Evolutionary conservation across 2,113 vertebrate genomes (phyloP), one percentile per base, ranked within the genome.

Genomic region (human): DNA sequence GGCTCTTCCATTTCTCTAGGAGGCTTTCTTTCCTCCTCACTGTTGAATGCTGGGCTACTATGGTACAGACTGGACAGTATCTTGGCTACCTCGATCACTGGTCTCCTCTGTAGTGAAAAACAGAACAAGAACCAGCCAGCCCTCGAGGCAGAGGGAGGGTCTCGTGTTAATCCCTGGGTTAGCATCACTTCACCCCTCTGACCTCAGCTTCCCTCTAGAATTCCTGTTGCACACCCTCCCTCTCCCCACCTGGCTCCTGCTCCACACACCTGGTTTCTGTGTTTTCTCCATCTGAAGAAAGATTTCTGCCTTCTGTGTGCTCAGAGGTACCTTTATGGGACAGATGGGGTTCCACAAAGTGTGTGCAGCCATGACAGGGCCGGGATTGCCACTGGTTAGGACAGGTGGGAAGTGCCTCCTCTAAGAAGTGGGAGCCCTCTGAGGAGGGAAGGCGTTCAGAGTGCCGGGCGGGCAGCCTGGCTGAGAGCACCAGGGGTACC

Each of bases 21-120:
- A 70, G 38, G 5, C 4, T 11, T n/a, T 48, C 50, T 70, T 6
- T 23, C 16, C 10, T 32, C 57, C 6, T 20, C 30, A 3, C 17
- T 10, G 2, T 35, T 9, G 64, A 40, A 2, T 66, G 16, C 25
- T 25, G 73, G 45, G 13, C 35, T 86, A 0, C 22, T 20, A 1
- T 0, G 18, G 10, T 61, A 17, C 20, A 23, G 14, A 7, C 13
- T 3, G 10, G 43, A 45, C 59, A 0, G 0, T 9, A 9, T 59
- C 38, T 66, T 2, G 4, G 8, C 89, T 55, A 2, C 59, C 45
- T 43, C 73, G 32, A 27, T 59, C 23, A 14, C 35, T 17, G 40
- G 18, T 45, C 55, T 83, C 59, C 27, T 43, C 22, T 72, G 4
- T 17, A 25, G 6, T 8, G 55, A 61, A 48, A 59, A 92, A 23